These are phyloP conservation scores for Synanthedon vespiformis DNA, from an alignment of 2,888 invertebrate genomes.

Conservation along the genomic window DNA sequence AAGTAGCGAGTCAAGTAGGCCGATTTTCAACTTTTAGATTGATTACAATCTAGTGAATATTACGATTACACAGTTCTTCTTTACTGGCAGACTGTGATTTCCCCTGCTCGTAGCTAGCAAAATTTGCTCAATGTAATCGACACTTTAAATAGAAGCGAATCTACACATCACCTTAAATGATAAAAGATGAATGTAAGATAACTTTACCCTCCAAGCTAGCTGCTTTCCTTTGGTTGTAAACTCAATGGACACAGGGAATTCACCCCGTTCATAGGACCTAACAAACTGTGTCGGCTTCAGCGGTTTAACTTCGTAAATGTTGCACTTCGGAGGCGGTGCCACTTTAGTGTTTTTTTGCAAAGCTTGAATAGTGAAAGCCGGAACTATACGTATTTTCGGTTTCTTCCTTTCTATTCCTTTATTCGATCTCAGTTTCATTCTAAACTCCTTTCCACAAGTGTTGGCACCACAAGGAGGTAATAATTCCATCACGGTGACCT, in stretches of 20 bases:
- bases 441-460: constrained; percentile 68
- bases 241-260: constrained; percentile 83
- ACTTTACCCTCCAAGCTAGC: constrained; percentile 79
- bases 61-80: no score
- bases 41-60: no score
- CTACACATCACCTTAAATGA: no score
- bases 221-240: constrained; percentile 74
- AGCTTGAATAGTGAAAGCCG: constrained; percentile 89
- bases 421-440: constrained; percentile 68
- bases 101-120: no score
- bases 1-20: no score
- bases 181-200: no score
- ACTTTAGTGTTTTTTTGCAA: constrained; percentile 84
- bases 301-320: constrained; percentile 68
- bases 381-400: constrained; percentile 73
- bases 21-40: no score
- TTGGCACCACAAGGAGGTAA: constrained; percentile 45
- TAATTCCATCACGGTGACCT: constrained; percentile 31
- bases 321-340: constrained; percentile 72
- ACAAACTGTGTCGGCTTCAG: constrained; percentile 73
- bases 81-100: no score
- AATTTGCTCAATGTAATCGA: no score
- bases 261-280: constrained; percentile 74
- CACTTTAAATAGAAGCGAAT: no score
- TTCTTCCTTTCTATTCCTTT: constrained; percentile 51